phyloP scores from a whole-genome alignment of 2,888 invertebrate species.

The Meandrusa payeni region DNA sequence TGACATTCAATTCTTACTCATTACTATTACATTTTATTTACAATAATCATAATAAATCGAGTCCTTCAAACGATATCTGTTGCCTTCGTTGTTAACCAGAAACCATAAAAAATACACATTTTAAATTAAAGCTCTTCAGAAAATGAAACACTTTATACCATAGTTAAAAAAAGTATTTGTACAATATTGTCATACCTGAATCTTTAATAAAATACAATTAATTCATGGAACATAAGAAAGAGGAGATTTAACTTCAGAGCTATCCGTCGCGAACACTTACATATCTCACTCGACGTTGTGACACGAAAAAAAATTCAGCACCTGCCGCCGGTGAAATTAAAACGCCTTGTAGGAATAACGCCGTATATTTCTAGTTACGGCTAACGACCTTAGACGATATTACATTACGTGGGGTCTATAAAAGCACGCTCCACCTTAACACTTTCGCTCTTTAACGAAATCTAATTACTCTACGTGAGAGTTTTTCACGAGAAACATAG shows the following conservation, averaged over 20 bases:
- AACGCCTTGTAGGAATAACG: slow-evolving; percentile 18
- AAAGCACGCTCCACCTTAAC: slow-evolving; percentile 15
- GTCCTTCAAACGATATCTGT: too few relatives aligned
- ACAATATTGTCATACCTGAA: too few relatives aligned
- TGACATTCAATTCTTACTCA: too few relatives aligned
- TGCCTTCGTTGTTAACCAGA: too few relatives aligned
- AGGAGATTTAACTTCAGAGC: slow-evolving; percentile 7
- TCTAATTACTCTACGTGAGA: slow-evolving; percentile 13
- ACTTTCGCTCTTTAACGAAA: slow-evolving; percentile 18
- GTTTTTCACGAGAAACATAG: slow-evolving; percentile 6
- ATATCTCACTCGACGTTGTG: slow-evolving; percentile 18
- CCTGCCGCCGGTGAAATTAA: slow-evolving; percentile 23
- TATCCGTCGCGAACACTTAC: slow-evolving; percentile 9
- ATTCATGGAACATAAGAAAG: slow-evolving; percentile 1
- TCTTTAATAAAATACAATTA: too few relatives aligned
- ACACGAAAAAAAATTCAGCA: slow-evolving; percentile 22
- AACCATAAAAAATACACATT: too few relatives aligned
- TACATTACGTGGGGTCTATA: slow-evolving; percentile 16
- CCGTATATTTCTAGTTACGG: slow-evolving; percentile 20
- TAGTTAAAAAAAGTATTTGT: too few relatives aligned
- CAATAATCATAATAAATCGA: too few relatives aligned
- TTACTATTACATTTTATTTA: too few relatives aligned
- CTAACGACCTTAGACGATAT: slow-evolving; percentile 21
- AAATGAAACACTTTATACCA: too few relatives aligned
- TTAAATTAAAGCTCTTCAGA: too few relatives aligned